Base-by-base conservation (phyloP, 2,888 invertebrate genomes). In the Brachylomia viminalis region DNA sequence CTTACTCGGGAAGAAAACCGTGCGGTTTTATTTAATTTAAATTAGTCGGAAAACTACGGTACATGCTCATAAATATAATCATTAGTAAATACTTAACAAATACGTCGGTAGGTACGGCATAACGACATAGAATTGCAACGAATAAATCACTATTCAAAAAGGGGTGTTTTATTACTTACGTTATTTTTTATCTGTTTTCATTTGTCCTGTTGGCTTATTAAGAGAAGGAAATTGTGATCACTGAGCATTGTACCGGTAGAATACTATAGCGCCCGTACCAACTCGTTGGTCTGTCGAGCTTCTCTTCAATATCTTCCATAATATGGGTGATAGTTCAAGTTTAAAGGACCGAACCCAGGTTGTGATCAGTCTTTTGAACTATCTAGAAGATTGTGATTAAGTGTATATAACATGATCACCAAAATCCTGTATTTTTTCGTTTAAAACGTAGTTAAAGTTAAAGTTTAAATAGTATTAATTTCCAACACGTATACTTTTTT, bases 401-500 rank as follows among this genome's bases (percentile, higher is more conserved):
- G 23, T n/a, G 13, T 13, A n/a, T 54, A 54, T 1, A 7, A 20
- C 17, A 23, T 23, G 10, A 17, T 7, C 30, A 33, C 5, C 30
- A 47, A 30, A 23, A 47, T 30, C 30, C 49, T 30, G 45, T 20
- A 13, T 66, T 65, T 47, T 23, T 23, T 3, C 6, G 15, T 23
- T 45, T 11, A 45, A 27, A 13, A 23, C 10, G 30, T n/a, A n/a
- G n/a, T n/a, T n/a, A n/a, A n/a, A n/a, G n/a, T n/a, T n/a, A n/a
- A n/a, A n/a, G n/a, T n/a, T n/a, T n/a, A 47, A 66, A 66, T 2
- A 30, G 8, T 23, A 49, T 30, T 49, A 23, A 49, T 49, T 30
- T 66, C 15, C 15, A 66, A 75, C 1, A 23, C 17, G n/a, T 15
- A 17, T 10, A 20, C 3, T 67, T 56, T 62, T 80, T 80, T 56